Percentiles rank a stretch among this genome's conserved stretches.
These are phyloP conservation scores for Petrocephalus sullivani DNA, from an alignment of 2,797 vertebrate genomes.

Conservation along the genomic window DNA sequence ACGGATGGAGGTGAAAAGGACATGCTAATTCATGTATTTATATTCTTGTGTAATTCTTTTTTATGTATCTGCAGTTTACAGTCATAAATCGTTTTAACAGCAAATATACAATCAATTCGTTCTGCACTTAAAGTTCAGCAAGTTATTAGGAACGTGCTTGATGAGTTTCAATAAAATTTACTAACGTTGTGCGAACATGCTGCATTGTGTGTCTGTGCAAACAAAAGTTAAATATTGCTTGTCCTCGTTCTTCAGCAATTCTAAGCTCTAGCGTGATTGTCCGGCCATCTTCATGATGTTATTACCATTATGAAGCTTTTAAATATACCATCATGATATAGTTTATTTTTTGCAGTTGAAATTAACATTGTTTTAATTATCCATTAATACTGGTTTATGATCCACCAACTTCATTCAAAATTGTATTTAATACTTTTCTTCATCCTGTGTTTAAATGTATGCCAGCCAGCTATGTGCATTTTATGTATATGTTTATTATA, in stretches of 20 bases:
- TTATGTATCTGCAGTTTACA: background rate
- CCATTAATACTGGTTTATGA: background rate
- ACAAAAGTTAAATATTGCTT: background rate
- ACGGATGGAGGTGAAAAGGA: background rate
- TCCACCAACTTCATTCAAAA: background rate
- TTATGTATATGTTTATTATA: conserved; percentile 11
- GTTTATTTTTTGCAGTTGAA: background rate
- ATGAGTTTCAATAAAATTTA: conserved; percentile 13
- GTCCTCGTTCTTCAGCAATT: background rate
- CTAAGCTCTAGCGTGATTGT: background rate
- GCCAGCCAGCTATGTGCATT: background rate
- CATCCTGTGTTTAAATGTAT: background rate
- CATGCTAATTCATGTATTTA: background rate
- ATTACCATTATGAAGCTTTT: background rate
- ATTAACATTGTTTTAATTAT: background rate
- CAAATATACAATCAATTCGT: conserved; percentile 13
- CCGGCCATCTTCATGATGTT: background rate
- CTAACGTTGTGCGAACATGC: background rate
- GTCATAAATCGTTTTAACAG: conserved; percentile 1
- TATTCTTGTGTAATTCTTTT: background rate
- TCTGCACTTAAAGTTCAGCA: background rate
- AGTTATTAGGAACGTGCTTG: conserved; percentile 12
- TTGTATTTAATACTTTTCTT: background rate
- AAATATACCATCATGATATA: background rate
- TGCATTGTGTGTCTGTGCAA: background rate